A percentile compares a stretch with the other conserved stretches of the same genome.
phyloP scores from a whole-genome alignment of 2,797 vertebrate species.

The Buphagus erythrorhynchus region DNA sequence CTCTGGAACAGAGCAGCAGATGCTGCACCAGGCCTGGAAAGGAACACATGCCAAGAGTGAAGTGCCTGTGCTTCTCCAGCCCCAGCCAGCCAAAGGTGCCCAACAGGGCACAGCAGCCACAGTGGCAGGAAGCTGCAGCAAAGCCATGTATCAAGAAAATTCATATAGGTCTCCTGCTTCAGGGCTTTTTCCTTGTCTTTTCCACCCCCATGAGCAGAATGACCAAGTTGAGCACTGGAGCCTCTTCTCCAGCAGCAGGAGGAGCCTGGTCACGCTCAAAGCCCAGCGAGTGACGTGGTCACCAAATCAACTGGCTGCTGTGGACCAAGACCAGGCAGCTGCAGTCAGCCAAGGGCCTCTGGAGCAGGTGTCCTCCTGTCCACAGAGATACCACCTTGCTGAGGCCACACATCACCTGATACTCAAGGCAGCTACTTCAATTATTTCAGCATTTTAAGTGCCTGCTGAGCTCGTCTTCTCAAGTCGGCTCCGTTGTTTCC shows the following conservation, averaged over 20 bases:
- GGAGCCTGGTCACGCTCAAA: rapidly evolving
- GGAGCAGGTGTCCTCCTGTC: neutral
- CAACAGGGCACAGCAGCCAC: neutral
- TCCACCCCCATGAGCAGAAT: neutral
- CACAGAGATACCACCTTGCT: rapidly evolving
- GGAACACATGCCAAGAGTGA: neutral
- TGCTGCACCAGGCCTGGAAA: neutral
- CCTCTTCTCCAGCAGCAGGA: neutral
- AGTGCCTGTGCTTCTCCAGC: neutral
- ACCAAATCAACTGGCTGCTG: neutral
- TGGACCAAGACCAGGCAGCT: neutral
- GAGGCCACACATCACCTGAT: neutral
- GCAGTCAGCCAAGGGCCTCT: neutral
- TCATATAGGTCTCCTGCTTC: rapidly evolving
- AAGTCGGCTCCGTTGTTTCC: neutral
- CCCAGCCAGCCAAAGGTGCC: neutral
- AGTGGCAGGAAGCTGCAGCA: rapidly evolving
- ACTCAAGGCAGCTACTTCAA: neutral
- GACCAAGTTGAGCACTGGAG: neutral
- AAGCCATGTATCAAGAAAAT: rapidly evolving
- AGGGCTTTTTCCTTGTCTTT: neutral
- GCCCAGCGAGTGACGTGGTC: rapidly evolving
- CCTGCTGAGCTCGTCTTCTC: neutral
- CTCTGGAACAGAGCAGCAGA: neutral
- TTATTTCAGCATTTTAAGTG: neutral